Base-by-base conservation (phyloP, 64 coral and sea anemone genomes). In the Montipora efflorescens region DNA sequence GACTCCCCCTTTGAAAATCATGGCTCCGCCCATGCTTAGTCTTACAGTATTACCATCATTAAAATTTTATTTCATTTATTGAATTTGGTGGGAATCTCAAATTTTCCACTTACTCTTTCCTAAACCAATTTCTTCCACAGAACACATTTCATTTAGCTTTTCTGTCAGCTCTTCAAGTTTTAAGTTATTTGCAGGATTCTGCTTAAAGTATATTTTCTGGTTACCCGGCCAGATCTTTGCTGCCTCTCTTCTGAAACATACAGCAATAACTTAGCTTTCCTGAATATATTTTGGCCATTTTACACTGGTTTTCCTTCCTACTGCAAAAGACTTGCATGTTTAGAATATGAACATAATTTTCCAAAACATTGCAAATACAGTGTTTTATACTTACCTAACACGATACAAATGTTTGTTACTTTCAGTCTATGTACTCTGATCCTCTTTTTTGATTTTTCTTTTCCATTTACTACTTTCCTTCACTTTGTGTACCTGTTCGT, bases 191-290 rank as follows among this genome's bases (percentile, higher is more conserved):
- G 64, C 59, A 16, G 36, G 61, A 36, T 87, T 87, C 69, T 87
- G 83, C 83, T 87, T 87, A 48, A 87, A 87, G 66, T 87, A 87
- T 70, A 87, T 67, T 48, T 87, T 87, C 18, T 67, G 64, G 67
- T 87, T 87, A 1, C 83, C 83, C 18, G 83, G 66, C 83, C 83
- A 87, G 43, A 87, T 70, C 67, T 87, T 87, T 87, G 23, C 28
- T 15, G 83, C 83, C 69, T 87, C 83, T 71, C 83, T 61, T 12
- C 44, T 75, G 25, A 75, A 75, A 10, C 73, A 75, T 43, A 47
- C 73, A 75, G 73, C 73, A 75, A 75, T 75, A 75, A 75, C 73
- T 75, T 75, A 7, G 21, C 73, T 75, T 75, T 75, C 73, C 25
- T 44, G 25, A 23, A 25, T 74, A 74, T 74, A 74, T 5, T 20